Percentiles rank a stretch among this genome's conserved stretches.
These are phyloP conservation scores for Tipula helvola DNA, from an alignment of 2,888 invertebrate genomes.

Conservation along the genomic window DNA sequence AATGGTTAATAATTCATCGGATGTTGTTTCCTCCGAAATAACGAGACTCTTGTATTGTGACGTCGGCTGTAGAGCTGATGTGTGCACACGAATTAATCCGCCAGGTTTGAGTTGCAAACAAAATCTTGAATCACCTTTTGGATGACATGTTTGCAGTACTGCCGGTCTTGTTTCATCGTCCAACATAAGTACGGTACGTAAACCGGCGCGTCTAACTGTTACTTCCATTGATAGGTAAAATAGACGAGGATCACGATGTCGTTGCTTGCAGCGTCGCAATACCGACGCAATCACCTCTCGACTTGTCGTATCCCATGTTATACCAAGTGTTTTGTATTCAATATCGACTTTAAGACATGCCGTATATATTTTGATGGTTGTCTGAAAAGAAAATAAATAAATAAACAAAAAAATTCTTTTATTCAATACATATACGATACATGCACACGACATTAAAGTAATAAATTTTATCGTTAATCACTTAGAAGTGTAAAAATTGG, in stretches of 20 bases:
- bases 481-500: neutral
- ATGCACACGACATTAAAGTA: neutral
- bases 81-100: conserved; percentile 85
- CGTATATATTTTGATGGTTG: conserved; percentile 84
- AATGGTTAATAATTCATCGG: conserved; percentile 74
- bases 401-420: conserved; percentile 20
- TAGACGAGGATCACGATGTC: conserved; percentile 81
- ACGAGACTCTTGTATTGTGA: conserved; percentile 87
- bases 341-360: conserved; percentile 82
- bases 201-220: conserved; percentile 69
- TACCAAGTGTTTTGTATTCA: conserved; percentile 88
- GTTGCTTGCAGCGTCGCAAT: conserved; percentile 68
- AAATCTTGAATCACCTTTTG: conserved; percentile 84
- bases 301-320: conserved; percentile 79
- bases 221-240: conserved; percentile 94
- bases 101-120: conserved; percentile 78
- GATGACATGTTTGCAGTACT: conserved; percentile 86
- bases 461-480: neutral
- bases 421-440: neutral
- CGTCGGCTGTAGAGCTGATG: conserved; percentile 79
- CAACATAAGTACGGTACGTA: conserved; percentile 67
- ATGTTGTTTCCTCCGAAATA: conserved; percentile 79
- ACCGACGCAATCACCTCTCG: conserved; percentile 75
- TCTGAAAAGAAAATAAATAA: too few species aligned
- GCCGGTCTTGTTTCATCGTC: conserved; percentile 85